A percentile compares a stretch with the other conserved stretches of the same genome.
Evolutionary conservation across 2,888 invertebrate genomes (phyloP).

Genomic region (Synanthedon andrenaeformis): DNA sequence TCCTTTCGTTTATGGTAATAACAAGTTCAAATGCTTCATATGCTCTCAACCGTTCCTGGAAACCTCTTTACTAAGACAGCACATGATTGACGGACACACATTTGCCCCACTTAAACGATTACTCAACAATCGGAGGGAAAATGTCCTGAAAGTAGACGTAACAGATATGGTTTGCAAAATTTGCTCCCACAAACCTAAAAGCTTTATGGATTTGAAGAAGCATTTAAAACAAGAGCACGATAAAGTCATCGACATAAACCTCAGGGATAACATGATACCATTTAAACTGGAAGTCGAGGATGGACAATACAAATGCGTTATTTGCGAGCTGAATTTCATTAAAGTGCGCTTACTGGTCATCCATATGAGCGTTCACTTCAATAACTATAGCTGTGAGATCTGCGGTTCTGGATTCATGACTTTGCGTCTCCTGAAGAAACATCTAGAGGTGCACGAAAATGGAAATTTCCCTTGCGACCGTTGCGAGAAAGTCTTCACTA

Average conservation of each 20-base stretch:
- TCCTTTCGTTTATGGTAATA: slow-evolving; percentile 56
- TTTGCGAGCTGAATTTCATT: slow-evolving; percentile 48
- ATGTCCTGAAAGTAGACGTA: slow-evolving; percentile 53
- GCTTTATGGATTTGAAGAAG: slow-evolving; percentile 34
- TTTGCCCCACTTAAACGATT: slow-evolving; percentile 46
- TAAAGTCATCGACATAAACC: slow-evolving; percentile 41
- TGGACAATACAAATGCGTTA: slow-evolving; percentile 44
- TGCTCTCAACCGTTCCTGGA: slow-evolving; percentile 54
- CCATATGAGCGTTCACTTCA: slow-evolving; percentile 63
- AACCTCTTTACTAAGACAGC: slow-evolving; percentile 33
- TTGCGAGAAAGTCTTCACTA: slow-evolving; percentile 53
- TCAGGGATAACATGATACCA: slow-evolving; percentile 58
- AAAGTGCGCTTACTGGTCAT: slow-evolving; percentile 56
- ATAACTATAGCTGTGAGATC: slow-evolving; percentile 59
- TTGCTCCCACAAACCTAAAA: slow-evolving; percentile 26
- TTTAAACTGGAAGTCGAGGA: slow-evolving; percentile 39
- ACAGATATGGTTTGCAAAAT: slow-evolving; percentile 47
- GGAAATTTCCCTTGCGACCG: slow-evolving; percentile 54
- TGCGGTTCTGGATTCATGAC: slow-evolving; percentile 63
- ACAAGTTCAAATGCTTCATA: slow-evolving; percentile 59
- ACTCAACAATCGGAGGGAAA: slow-evolving; percentile 50
- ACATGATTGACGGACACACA: slow-evolving; percentile 43
- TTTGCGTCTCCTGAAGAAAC: slow-evolving; percentile 49
- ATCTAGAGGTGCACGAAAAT: slow-evolving; percentile 56
- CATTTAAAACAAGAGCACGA: slow-evolving; percentile 46